Conservation (phyloP, 2,113 vertebrate species). For the Gambusia affinis region DNA sequence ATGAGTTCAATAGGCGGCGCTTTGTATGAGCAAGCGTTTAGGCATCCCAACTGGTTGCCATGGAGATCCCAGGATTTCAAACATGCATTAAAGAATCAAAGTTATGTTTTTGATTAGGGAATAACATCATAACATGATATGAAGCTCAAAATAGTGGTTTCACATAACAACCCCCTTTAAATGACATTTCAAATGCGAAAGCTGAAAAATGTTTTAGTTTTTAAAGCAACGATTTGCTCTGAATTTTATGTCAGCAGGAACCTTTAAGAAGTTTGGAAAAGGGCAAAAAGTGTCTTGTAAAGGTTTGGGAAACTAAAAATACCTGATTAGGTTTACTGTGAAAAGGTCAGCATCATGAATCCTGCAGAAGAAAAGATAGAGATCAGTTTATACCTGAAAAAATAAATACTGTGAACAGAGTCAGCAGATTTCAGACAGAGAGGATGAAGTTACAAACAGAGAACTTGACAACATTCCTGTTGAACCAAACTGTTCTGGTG, state of each 20-base stretch:
- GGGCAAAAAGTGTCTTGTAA: constrained; percentile 12
- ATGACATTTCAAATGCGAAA: neutral
- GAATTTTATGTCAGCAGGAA: neutral
- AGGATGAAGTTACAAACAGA: neutral
- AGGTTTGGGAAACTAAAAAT: neutral
- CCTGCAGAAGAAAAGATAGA: neutral
- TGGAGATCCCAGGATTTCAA: too few species aligned
- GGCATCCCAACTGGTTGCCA: too few species aligned
- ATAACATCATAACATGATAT: too few species aligned
- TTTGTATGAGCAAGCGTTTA: too few species aligned
- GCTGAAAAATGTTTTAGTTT: neutral
- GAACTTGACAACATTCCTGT: neutral
- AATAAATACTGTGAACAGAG: neutral
- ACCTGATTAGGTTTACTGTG: constrained; percentile 1
- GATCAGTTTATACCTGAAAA: neutral
- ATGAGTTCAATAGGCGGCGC: too few species aligned
- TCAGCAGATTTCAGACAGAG: neutral
- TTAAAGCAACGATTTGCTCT: neutral
- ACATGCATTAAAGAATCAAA: too few species aligned
- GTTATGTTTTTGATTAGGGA: too few species aligned
- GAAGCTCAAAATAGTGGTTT: too few species aligned
- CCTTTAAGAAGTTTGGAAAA: neutral
- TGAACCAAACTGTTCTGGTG: too few species aligned
- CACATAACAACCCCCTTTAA: too few species aligned
- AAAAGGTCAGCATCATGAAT: constrained; percentile 1